Conservation (phyloP, 2,113 vertebrate species). For the Xenotilapia caudafasciata region DNA sequence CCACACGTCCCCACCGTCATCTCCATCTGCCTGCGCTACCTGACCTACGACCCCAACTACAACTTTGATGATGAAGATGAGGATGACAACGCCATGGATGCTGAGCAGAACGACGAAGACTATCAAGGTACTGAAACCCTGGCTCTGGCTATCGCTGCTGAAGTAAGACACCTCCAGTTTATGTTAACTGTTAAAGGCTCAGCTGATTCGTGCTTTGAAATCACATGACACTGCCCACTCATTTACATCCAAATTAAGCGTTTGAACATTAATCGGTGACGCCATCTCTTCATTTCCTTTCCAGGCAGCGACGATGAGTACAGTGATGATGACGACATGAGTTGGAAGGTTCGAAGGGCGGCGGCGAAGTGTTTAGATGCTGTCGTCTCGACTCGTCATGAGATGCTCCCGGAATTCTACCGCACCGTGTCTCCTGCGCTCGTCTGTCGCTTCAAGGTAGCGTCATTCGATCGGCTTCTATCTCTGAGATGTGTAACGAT, state of each 20-base stretch:
- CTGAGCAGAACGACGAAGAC: constrained; percentile 93
- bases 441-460: constrained; percentile 89
- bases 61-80: constrained; percentile 99
- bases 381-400: constrained; percentile 94
- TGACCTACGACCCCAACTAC: constrained; percentile 98
- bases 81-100: constrained; percentile 98
- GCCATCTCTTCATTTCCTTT: not conserved
- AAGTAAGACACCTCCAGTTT: not conserved
- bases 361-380: constrained; percentile 95
- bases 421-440: constrained; percentile 94
- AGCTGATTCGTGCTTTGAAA: not conserved
- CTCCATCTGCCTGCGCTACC: constrained; percentile 96
- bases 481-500: not conserved
- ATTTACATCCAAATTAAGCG: not conserved
- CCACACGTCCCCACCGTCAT: constrained; percentile 96
- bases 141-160: not conserved
- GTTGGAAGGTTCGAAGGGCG: constrained; percentile 96
- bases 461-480: not conserved
- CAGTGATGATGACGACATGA: constrained; percentile 98
- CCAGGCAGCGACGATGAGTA: constrained; percentile 96
- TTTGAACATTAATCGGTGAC: not conserved
- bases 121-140: constrained; percentile 82
- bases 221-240: not conserved
- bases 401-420: constrained; percentile 98
- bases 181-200: not conserved